phyloP scores from a whole-genome alignment of 2,113 vertebrate genomes.

The chimpanzee (Pan troglodytes) region NHGRI_mPanTro3-v2.1_pri NC_072404.2:29048501-29049000 shows the following conservation, averaged over 20 bases:
- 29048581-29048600: not conserved
- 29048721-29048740: not conserved
- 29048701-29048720: not conserved
- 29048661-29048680: not conserved
- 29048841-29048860: not conserved
- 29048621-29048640: not conserved
- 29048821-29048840: not conserved
- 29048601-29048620: not conserved
- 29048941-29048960: not conserved
- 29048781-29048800: not conserved
- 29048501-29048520: not conserved
- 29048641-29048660: not conserved
- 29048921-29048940: not conserved
- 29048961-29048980: not conserved
- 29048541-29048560: not conserved
- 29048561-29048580: not conserved
- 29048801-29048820: not conserved
- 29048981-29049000: not conserved
- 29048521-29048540: not conserved
- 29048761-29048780: not conserved
- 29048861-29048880: not conserved
- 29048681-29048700: not conserved
- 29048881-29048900: not conserved
- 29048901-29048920: not conserved
- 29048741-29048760: not conserved